Conservation (phyloP, 2,113 vertebrate species). For the Cebus imitator region DNA sequence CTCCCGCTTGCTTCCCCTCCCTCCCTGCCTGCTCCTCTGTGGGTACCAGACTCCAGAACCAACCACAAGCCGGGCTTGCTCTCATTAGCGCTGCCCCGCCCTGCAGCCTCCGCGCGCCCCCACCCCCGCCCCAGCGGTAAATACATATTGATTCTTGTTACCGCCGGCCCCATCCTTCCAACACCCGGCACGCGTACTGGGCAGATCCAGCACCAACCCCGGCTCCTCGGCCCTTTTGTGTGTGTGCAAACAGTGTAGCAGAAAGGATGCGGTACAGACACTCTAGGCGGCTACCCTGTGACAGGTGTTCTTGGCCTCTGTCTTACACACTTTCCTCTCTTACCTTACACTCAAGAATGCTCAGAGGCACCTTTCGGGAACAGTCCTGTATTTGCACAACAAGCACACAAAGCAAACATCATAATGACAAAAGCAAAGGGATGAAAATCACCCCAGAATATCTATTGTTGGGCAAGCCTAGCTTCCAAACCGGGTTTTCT, state of each 20-base stretch:
- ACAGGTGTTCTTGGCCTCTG: constrained; percentile 47
- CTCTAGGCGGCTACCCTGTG: neutral
- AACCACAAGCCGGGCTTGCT: constrained; percentile 77
- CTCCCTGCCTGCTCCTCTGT: constrained; percentile 64
- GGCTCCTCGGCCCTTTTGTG: constrained; percentile 38
- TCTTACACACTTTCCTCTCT: neutral
- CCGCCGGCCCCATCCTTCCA: neutral
- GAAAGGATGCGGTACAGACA: neutral
- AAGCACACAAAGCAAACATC: neutral
- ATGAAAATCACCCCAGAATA: neutral
- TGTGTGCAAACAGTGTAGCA: neutral
- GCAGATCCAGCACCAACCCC: neutral
- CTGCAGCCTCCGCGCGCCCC: constrained; percentile 46
- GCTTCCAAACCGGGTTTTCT: neutral
- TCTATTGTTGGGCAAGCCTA: constrained; percentile 28
- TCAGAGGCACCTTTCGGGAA: neutral
- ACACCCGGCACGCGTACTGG: neutral
- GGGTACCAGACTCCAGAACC: constrained; percentile 76
- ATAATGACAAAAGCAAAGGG: neutral
- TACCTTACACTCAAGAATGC: neutral
- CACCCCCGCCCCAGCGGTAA: constrained; percentile 24
- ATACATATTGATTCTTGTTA: constrained; percentile 52
- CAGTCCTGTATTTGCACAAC: neutral
- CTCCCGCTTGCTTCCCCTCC: constrained; percentile 63
- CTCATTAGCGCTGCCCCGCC: constrained; percentile 70